Base-by-base conservation (phyloP, 2,888 invertebrate species). In the Apoda limacodes region DNA sequence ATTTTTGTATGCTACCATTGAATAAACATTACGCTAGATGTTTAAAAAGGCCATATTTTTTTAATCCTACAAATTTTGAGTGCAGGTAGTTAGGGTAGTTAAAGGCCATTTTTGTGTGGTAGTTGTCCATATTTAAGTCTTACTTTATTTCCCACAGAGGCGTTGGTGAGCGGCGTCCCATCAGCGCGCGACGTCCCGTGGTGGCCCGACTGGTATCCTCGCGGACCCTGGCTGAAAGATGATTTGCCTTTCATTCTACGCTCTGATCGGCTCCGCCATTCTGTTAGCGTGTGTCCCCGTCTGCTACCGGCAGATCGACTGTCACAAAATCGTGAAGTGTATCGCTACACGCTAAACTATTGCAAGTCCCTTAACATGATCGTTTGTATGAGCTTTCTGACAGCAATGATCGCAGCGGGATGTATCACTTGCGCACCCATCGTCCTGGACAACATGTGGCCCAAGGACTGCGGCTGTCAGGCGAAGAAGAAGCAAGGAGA, bases 201-300 rank as follows among this genome's bases (percentile, higher is more conserved):
- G n/a, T n/a, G n/a, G n/a, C n/a, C n/a, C n/a, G n/a, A n/a, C n/a
- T n/a, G n/a, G n/a, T n/a, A n/a, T n/a, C n/a, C n/a, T n/a, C n/a
- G n/a, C n/a, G n/a, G n/a, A n/a, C n/a, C n/a, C n/a, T n/a, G 15
- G 25, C 21, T 44, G 38, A 60, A 69, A 65, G 42, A 76, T 76
- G 76, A 69, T 75, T 67, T 75, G 75, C 60, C 56, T 74, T 42
- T 75, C 76, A 2, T 37, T 72, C 35, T 72, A 66, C 40, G 68
- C 69, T 34, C 50, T 76, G 40, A 63, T 75, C 31, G 71, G 71
- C 2, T 68, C 75, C 19, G 72, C 72, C 19, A 56, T 75, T 25
- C 33, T 72, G 23, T 53, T 76, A 25, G 70, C 75, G 25, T 75
- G 75, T 44, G 60, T 72, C 2, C 74, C 76, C 2, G 66, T 71